Evolutionary conservation across 2,888 invertebrate species (phyloP).

Genomic region (Alcis repandata): DNA sequence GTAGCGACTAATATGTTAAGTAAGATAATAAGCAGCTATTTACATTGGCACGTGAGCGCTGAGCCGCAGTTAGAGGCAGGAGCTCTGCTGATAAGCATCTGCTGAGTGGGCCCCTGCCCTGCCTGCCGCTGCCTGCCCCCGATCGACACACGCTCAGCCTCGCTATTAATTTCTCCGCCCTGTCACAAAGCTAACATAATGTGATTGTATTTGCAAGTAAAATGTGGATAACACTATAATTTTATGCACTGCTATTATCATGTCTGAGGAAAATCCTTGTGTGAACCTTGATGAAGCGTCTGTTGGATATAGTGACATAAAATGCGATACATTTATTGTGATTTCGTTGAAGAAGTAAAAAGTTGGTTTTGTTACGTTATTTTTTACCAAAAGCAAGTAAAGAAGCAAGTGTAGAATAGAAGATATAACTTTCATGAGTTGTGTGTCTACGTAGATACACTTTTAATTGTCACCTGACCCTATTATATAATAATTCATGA

Average conservation of each 20-base stretch:
- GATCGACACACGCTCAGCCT: constrained; percentile 76
- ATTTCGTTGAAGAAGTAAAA: constrained; percentile 3
- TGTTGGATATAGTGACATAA: constrained; percentile 47
- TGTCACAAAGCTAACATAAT: constrained; percentile 82
- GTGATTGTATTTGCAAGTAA: constrained; percentile 84
- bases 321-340: constrained; percentile 39
- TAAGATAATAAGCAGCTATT: constrained; percentile 58
- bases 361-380: neutral
- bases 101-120: constrained; percentile 79
- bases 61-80: constrained; percentile 62
- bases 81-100: constrained; percentile 83
- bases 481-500: neutral
- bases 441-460: no score
- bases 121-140: constrained; percentile 61
- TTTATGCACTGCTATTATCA: constrained; percentile 64
- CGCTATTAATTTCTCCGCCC: constrained; percentile 84
- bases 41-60: constrained; percentile 58
- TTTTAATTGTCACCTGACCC: neutral
- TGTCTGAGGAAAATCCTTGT: constrained; percentile 61
- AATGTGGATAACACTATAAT: constrained; percentile 71
- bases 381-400: no score
- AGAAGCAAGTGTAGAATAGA: no score
- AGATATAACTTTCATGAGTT: no score
- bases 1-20: constrained; percentile 49
- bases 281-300: constrained; percentile 57